Evolutionary conservation across 2,797 vertebrate species (phyloP), one percentile per base, ranked within the genome.

Genomic region (Acanthurus lineatus): DNA sequence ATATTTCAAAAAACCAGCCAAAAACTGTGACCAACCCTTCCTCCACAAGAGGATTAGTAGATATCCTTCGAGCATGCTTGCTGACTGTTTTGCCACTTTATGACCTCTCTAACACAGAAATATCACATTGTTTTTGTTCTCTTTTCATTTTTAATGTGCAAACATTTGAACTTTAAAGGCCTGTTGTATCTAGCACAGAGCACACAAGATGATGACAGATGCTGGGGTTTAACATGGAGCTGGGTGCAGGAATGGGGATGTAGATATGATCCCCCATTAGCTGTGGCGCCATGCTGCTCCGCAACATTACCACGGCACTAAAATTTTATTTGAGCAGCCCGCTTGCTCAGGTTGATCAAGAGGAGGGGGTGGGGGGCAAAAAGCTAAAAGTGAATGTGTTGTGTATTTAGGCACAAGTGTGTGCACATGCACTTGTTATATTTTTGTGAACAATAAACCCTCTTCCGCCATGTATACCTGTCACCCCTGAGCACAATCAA

Each of bases 301-400:
- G 74, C 84, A 84, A 91, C 91, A 93, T 93, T 91, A 93, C 91
- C 90, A 90, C 88, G 66, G 91, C 91, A 93, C 92, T 94, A 94
- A 95, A 91, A 91, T 94, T 94, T 92, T 94, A 95, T 95, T 91
- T 89, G 88, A 93, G 85, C 84, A 84, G 88, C 88, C 86, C 72
- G 85, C 90, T 92, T 86, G 70, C 82, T 94, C 90, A 86, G 88
- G 91, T 93, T 92, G 90, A 88, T 88, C 87, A 90, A 84, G 86
- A 76, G 72, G 58, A 17, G 62, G n/a, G 12, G 5, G 17, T 9
- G n/a, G 62, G n/a, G 12, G 5, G 17, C 11, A 20, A 61, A 64
- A 62, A 79, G 53, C 70, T 44, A 45, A 58, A 32, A 84, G 76
- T 53, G 60, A 32, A 49, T 53, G 68, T 42, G 80, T 54, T 52